These are phyloP conservation scores for Abramis brama DNA, from an alignment of 2,113 vertebrate genomes.

Conservation along the genomic window DNA sequence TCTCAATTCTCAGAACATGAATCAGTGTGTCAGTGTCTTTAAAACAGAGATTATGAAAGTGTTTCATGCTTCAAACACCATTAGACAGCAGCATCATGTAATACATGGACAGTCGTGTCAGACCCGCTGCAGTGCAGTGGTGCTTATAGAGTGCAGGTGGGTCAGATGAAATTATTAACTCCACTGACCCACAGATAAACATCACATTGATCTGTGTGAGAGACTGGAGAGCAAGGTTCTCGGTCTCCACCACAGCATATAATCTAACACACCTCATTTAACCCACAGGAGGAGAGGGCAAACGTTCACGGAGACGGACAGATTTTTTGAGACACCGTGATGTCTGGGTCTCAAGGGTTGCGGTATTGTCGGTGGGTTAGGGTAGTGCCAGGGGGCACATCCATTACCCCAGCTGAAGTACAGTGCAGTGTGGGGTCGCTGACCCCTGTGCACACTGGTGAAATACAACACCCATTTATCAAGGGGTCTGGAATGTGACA, in stretches of 20 bases:
- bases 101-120: constrained; percentile 24
- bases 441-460: constrained; percentile 21
- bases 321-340: constrained; percentile 3
- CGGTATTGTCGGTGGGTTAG: background rate
- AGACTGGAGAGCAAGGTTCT: constrained; percentile 1
- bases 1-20: background rate
- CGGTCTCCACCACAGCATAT: background rate
- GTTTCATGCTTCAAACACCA: constrained; percentile 2
- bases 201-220: constrained; percentile 44
- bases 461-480: constrained; percentile 51
- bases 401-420: constrained; percentile 28
- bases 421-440: constrained; percentile 21
- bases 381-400: constrained; percentile 18
- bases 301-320: background rate
- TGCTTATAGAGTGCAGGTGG: constrained; percentile 31
- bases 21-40: background rate
- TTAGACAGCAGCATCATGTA: constrained; percentile 9
- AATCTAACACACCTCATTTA: constrained; percentile 4
- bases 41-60: background rate
- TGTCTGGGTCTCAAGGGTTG: constrained; percentile 6
- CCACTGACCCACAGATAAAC: constrained; percentile 47
- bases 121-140: background rate
- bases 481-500: constrained; percentile 35
- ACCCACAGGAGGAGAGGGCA: background rate
- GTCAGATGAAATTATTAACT: constrained; percentile 50